Conservation (phyloP, 35 echinoderm and acorn worm species). For the Lytechinus variegatus region DNA sequence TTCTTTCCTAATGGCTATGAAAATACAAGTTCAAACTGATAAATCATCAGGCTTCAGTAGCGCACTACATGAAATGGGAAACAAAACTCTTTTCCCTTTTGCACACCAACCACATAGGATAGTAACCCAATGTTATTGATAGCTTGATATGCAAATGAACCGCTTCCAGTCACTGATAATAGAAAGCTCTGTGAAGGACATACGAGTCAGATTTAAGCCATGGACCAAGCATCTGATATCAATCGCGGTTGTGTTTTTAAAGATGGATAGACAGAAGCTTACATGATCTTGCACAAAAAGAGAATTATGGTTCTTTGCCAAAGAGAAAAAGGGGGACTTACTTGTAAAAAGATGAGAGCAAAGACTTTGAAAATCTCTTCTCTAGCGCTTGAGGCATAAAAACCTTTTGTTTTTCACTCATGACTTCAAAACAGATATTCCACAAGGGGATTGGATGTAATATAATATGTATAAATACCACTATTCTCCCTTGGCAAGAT, state of each 20-base stretch:
- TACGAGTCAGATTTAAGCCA: not conserved
- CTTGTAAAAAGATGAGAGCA: not conserved
- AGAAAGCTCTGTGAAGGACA: not conserved
- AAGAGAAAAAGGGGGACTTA: not conserved
- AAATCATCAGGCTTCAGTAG: not conserved
- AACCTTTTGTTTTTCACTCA: not conserved
- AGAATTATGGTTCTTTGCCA: not conserved
- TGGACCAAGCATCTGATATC: not conserved
- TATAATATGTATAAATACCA: conserved; percentile 15
- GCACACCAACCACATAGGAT: not conserved
- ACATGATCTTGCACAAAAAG: not conserved
- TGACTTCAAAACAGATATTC: not conserved
- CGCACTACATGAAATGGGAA: not conserved
- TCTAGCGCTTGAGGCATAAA: not conserved
- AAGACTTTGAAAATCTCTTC: not conserved
- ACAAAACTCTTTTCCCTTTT: not conserved
- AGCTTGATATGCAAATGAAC: not conserved
- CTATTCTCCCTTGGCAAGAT: not conserved
- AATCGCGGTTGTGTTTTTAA: not conserved
- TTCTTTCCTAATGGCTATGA: not conserved
- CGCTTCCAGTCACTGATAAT: not conserved
- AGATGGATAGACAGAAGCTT: not conserved
- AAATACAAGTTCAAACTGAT: not conserved
- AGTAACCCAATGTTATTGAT: not conserved
- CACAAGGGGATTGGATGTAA: not conserved